Evolutionary conservation across 2,888 invertebrate genomes (phyloP).

Genomic region (Phlogophora meticulosa): DNA sequence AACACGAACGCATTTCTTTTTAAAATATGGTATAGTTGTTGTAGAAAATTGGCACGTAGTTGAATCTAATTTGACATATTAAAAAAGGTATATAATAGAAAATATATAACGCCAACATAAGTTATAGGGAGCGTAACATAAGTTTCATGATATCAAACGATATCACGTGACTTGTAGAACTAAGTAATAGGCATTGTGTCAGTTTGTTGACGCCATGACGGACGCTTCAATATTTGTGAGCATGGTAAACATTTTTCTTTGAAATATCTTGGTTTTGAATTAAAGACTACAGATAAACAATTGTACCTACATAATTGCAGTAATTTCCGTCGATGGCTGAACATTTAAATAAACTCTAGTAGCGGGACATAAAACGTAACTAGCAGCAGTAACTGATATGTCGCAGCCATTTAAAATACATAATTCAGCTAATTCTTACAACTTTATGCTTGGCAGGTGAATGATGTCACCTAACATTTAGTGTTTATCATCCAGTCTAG

Average conservation of each 20-base stretch:
- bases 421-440: slow-evolving; percentile 52
- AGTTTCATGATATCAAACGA: slow-evolving; percentile 5
- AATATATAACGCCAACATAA: background rate
- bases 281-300: slow-evolving; percentile 48
- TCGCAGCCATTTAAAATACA: slow-evolving; percentile 61
- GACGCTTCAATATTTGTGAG: slow-evolving; percentile 5
- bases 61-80: no score
- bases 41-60: background rate
- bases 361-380: slow-evolving; percentile 63
- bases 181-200: slow-evolving; percentile 19
- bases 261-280: slow-evolving; percentile 39
- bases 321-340: slow-evolving; percentile 54
- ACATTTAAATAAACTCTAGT: slow-evolving; percentile 61
- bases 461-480: slow-evolving; percentile 56
- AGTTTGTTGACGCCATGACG: slow-evolving; percentile 42
- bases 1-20: slow-evolving; percentile 24
- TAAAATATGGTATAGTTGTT: slow-evolving; percentile 10
- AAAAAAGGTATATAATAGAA: no score
- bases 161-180: slow-evolving; percentile 11
- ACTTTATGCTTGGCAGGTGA: slow-evolving; percentile 39
- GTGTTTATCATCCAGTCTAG: slow-evolving; percentile 41
- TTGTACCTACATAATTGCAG: slow-evolving; percentile 53
- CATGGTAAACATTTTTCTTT: slow-evolving; percentile 17
- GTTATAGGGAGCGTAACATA: slow-evolving; percentile 7
- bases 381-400: slow-evolving; percentile 63